These are phyloP conservation scores for Spodoptera frugiperda DNA, from an alignment of 1,140 invertebrate species.

Conservation along the genomic window DNA sequence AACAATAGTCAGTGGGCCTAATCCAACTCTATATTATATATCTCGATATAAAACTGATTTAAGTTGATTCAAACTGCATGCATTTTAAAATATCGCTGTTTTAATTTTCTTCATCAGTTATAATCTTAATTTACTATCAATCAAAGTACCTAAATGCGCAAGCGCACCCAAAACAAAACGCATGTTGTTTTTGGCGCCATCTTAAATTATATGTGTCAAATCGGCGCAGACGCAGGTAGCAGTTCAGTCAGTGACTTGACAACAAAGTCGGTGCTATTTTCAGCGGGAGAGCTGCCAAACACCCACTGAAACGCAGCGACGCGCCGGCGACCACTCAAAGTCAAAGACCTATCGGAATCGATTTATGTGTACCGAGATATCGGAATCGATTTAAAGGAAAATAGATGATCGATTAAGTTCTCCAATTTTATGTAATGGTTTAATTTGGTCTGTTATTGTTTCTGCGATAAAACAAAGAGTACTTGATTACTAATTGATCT, in stretches of 20 bases:
- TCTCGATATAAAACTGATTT: no score
- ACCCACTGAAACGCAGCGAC: constrained; percentile 35
- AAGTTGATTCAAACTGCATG: no score
- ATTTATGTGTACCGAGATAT: neutral
- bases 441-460: no score
- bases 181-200: constrained; percentile 7
- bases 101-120: no score
- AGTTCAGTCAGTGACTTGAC: neutral
- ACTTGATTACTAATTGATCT: no score
- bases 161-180: neutral
- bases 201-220: constrained; percentile 23
- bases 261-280: constrained; percentile 46
- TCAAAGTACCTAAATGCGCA: neutral
- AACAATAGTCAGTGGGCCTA: no score
- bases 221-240: neutral
- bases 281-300: constrained; percentile 48
- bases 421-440: neutral
- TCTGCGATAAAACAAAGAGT: no score
- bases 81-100: no score
- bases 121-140: neutral
- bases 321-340: constrained; percentile 24
- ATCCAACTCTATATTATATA: no score
- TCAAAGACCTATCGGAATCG: constrained; percentile 54
- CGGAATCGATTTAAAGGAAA: neutral
- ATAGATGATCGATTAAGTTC: neutral